Evolutionary conservation across 1,140 invertebrate genomes (phyloP), one percentile per base, ranked within the genome.

Genomic region (Gryon sp.): DNA sequence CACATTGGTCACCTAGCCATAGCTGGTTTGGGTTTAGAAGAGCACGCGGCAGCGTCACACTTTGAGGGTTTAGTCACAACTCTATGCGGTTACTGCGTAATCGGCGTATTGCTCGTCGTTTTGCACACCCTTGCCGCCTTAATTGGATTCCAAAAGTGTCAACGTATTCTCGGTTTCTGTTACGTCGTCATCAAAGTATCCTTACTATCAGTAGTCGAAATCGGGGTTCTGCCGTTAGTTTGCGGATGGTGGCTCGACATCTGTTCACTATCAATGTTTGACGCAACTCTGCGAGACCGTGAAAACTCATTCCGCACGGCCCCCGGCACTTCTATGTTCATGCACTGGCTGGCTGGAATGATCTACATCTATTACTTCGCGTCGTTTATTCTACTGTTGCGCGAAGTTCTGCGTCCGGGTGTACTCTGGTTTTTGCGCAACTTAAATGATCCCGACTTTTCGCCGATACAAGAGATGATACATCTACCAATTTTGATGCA

Each of bases 201-300:
- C 2, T 87, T 99, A 20, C 86, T 99, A 2, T 94, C 96, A 9
- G 95, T 98, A 12, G 93, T 98, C 8, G 97, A 99, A 91, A 97
- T 99, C 65, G 97, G 98, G 4, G 94, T 99, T 2, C 93, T 99
- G 76, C 98, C 98, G 0, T 88, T 99, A 0, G 93, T 99, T 4
- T 99, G 98, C 85, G 98, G 98, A 9, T 99, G 98, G 96, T 99
- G 98, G 98, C 89, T 99, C 20, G 98, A 99, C 84, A 96, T 99
- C 63, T 99, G 98, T 83, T 99, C 98, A 0, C 88, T 99, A 73
- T 93, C 96, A 0, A 92, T 99, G 91, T 98, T 99, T 82, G 97
- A 99, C 89, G 95, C 96, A 2, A 96, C 95, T 4, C 88, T 98
- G 0, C 94, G 94, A 83, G 96, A 96, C 82, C 89, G 98, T 34